phyloP scores from a whole-genome alignment of 1,140 invertebrate genomes.

The Triops cancriformis region DNA sequence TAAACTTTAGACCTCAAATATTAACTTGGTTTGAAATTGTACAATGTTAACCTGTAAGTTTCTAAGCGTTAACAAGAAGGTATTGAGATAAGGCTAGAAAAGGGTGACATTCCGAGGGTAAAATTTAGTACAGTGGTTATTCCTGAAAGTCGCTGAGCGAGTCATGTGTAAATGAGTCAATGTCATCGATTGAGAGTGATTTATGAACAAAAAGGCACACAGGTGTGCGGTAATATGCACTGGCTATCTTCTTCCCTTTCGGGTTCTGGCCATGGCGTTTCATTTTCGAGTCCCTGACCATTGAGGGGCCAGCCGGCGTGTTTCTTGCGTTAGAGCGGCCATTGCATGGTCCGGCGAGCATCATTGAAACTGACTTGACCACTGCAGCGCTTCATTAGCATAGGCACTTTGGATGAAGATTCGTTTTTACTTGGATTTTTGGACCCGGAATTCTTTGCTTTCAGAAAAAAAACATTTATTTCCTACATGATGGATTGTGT shows the following conservation, averaged over 20 bases:
- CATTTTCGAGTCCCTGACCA: not conserved
- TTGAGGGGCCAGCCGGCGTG: not conserved
- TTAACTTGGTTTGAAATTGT: too few species aligned
- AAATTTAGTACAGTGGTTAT: not conserved
- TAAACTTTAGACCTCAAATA: too few species aligned
- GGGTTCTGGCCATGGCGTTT: not conserved
- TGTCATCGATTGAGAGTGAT: slow-evolving; percentile 5
- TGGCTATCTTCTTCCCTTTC: slow-evolving; percentile 1
- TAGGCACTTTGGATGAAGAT: not conserved
- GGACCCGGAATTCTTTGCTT: not conserved
- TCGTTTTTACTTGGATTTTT: not conserved
- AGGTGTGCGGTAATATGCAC: not conserved
- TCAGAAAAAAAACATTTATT: too few species aligned
- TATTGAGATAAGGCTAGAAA: not conserved
- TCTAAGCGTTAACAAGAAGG: not conserved
- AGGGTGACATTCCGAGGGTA: not conserved
- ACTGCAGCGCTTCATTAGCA: slow-evolving; percentile 5
- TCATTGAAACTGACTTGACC: slow-evolving; percentile 7
- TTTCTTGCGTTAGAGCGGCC: not conserved
- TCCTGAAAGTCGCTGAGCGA: not conserved
- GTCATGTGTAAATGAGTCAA: not conserved
- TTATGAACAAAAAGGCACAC: not conserved
- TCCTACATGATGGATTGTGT: too few species aligned
- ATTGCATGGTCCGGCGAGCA: not conserved
- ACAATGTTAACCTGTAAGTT: too few species aligned